phyloP scores from a whole-genome alignment of 1,140 invertebrate genomes.

The Heliconius hermathena region DNA sequence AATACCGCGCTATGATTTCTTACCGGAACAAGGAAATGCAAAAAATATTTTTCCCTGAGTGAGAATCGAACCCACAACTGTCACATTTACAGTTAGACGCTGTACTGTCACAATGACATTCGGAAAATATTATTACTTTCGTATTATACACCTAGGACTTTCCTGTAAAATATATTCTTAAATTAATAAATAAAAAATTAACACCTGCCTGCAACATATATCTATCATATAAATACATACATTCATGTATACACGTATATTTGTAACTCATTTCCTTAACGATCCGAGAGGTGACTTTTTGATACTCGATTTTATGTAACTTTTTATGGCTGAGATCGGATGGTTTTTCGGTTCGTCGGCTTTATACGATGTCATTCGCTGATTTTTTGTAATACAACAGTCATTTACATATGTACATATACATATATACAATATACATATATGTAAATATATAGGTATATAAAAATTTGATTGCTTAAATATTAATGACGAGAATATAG shows the following conservation, averaged over 20 bases:
- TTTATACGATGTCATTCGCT: constrained; percentile 32
- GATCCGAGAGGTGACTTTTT: constrained; percentile 31
- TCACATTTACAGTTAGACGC: too few species aligned
- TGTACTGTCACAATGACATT: too few species aligned
- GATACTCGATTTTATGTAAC: constrained; percentile 35
- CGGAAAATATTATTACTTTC: too few species aligned
- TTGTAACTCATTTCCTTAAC: constrained; percentile 41
- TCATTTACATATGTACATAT: background rate
- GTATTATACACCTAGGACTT: too few species aligned
- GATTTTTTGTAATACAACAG: constrained; percentile 22
- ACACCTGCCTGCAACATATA: background rate
- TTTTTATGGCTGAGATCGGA: constrained; percentile 33
- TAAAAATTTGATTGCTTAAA: too few species aligned
- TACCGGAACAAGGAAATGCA: too few species aligned
- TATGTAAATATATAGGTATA: background rate
- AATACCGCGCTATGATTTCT: too few species aligned
- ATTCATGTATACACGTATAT: background rate
- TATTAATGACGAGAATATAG: too few species aligned
- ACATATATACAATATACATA: background rate
- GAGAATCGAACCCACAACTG: too few species aligned
- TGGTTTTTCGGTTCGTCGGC: constrained; percentile 38
- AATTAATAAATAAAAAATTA: background rate
- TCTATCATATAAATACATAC: background rate
- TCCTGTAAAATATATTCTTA: too few species aligned
- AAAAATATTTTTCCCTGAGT: too few species aligned